Evolutionary conservation across 2,797 vertebrate genomes (phyloP).

Genomic region (Melanotaenia nigrans): DNA sequence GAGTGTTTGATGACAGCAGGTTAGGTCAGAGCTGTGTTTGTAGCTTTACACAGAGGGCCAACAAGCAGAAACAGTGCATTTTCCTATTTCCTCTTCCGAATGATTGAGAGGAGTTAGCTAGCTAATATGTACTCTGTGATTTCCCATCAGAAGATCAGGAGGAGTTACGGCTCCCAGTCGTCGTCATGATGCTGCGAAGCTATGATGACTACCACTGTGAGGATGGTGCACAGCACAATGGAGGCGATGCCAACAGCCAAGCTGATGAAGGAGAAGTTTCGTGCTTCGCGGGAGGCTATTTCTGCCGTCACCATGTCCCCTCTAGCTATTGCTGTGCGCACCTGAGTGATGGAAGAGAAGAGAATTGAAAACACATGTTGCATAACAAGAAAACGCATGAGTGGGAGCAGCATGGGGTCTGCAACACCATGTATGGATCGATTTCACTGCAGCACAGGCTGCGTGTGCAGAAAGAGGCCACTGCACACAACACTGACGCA

Average conservation of each 20-base stretch:
- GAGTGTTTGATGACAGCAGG: constrained; percentile 53
- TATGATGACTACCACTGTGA: constrained; percentile 95
- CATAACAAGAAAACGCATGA: constrained; percentile 56
- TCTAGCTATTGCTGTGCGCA: constrained; percentile 90
- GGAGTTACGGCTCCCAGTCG: constrained; percentile 90
- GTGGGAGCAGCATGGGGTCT: constrained; percentile 54
- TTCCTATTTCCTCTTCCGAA: constrained; percentile 47
- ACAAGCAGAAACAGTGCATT: constrained; percentile 54
- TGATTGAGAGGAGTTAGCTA: constrained; percentile 51
- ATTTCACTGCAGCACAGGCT: constrained; percentile 63
- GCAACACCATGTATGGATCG: constrained; percentile 57
- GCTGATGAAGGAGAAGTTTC: constrained; percentile 98
- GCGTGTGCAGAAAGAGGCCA: constrained; percentile 55
- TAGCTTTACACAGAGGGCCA: constrained; percentile 41
- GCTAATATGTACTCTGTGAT: constrained; percentile 34
- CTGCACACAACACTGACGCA: constrained; percentile 40
- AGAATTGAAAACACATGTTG: constrained; percentile 55
- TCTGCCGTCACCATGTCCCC: constrained; percentile 95
- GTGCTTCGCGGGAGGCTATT: constrained; percentile 93
- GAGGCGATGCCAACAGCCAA: constrained; percentile 94
- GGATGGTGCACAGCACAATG: constrained; percentile 95
- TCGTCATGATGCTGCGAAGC: constrained; percentile 95
- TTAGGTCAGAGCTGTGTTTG: constrained; percentile 54
- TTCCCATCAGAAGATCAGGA: constrained; percentile 14
- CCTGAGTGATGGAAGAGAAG: constrained; percentile 74